These are phyloP conservation scores for Tachystola acroxantha DNA, from an alignment of 2,888 invertebrate genomes.

Conservation along the genomic window DNA sequence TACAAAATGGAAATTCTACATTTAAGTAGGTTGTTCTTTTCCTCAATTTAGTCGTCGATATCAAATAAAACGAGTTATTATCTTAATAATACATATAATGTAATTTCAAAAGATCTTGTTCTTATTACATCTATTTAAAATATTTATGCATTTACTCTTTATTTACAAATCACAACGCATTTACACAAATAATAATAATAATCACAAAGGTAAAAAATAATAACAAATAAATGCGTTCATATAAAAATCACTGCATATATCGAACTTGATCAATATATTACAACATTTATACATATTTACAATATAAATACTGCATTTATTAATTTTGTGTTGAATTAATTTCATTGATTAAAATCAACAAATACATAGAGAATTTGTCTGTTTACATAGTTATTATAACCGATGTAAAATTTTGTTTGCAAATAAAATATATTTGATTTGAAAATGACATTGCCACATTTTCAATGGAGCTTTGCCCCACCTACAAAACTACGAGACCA, in stretches of 20 bases:
- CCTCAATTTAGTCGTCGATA: no score
- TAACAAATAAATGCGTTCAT: conserved; percentile 39
- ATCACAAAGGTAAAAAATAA: conserved; percentile 38
- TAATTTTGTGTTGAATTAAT: not conserved
- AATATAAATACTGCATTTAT: conserved; percentile 12
- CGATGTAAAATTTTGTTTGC: no score
- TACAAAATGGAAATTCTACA: no score
- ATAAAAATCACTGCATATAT: conserved; percentile 32
- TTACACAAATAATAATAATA: conserved; percentile 35
- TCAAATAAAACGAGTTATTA: not conserved
- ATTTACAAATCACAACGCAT: conserved; percentile 60
- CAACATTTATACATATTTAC: conserved; percentile 34
- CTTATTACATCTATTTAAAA: conserved; percentile 55
- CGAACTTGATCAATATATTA: conserved; percentile 18
- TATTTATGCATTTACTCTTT: conserved; percentile 35
- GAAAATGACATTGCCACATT: no score
- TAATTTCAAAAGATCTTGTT: conserved; percentile 54
- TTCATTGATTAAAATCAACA: not conserved
- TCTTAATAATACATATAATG: conserved; percentile 47
- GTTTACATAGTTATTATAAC: no score
- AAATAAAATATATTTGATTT: no score
- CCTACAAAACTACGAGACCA: no score
- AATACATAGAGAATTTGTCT: not conserved
- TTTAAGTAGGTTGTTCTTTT: no score
- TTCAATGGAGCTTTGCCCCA: no score